Conservation (phyloP, 92 coral and sea anemone genomes). For the Bergia puertoricense region DNA sequence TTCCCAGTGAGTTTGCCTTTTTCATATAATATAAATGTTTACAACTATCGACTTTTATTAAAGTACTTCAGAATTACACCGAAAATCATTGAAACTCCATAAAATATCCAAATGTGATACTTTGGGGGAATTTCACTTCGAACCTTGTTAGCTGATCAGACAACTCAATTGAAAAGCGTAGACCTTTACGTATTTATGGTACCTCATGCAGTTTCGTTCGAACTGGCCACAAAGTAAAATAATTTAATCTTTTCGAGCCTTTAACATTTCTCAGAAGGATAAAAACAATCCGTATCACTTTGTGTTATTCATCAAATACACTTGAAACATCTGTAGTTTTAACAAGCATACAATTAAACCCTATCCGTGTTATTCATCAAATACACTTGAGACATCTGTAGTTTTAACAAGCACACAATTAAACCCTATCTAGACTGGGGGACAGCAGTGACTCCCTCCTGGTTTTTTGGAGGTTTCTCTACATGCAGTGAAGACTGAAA, state of each 20-base stretch:
- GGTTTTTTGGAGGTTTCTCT: too few relatives aligned
- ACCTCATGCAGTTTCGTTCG: too few relatives aligned
- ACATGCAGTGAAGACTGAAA: too few relatives aligned
- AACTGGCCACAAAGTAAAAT: neutral
- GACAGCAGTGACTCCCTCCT: too few relatives aligned
- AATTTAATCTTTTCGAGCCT: too few relatives aligned
- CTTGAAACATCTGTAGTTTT: neutral
- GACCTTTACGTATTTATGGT: neutral
- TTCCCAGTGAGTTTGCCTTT: neutral
- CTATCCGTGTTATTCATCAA: too few relatives aligned
- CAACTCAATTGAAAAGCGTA: neutral
- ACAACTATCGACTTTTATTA: neutral
- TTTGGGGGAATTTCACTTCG: neutral
- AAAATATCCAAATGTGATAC: neutral
- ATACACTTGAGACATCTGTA: neutral
- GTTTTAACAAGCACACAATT: neutral
- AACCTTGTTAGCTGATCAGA: neutral
- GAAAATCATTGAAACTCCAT: neutral
- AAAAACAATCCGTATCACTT: too few relatives aligned
- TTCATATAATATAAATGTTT: neutral
- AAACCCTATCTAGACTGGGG: neutral
- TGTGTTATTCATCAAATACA: too few relatives aligned
- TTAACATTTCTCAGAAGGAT: neutral
- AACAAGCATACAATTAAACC: neutral
- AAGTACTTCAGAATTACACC: neutral